Evolutionary conservation across 2,113 vertebrate genomes (phyloP), one percentile per base, ranked within the genome.

Genomic region (Megatriorchis doriae): DNA sequence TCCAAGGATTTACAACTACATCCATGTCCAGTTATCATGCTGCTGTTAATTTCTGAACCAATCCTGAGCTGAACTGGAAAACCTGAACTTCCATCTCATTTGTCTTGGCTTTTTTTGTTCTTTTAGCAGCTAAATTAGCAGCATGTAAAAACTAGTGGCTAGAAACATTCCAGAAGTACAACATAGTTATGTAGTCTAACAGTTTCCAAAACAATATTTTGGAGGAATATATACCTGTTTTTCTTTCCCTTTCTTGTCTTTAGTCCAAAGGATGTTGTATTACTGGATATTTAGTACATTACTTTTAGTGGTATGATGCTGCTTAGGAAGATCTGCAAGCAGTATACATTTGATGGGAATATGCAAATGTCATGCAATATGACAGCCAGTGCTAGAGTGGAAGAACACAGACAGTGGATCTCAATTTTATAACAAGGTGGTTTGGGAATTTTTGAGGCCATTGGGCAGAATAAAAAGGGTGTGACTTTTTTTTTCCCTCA

Each of bases 21-120:
- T 63, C 63, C 13, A 10, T 83, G 70, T 59, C 45, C 47, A 55
- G 34, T 53, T 85, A 50, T 52, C 36, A 29, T 29, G 27, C 31
- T 79, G 43, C 42, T 93, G 29, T n/a, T 84, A 65, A 78, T 94
- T 96, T 92, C 63, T 95, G 93, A 94, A 79, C 62, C 15, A 38
- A 67, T 82, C 61, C 85, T 86, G 50, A 96, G 68, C 84, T 93
- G 66, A 92, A 71, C 62, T 81, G 68, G 63, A 91, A 45, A 95
- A 56, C n/a, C 63, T 65, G 36, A 71, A 43, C 18, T 73, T 95
- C 56, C 70, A 74, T 62, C 67, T 84, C 55, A 36, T 31, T 38
- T 38, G 29, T 94, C 38, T 65, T 1, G 1, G 82, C 19, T 38
- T 63, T 42, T 55, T 38, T 79, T 94, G 75, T 59, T 79, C 31